Evolutionary conservation across 2,888 invertebrate genomes (phyloP), one percentile per base, ranked within the genome.

Genomic region (Anoplius nigerrimus): DNA sequence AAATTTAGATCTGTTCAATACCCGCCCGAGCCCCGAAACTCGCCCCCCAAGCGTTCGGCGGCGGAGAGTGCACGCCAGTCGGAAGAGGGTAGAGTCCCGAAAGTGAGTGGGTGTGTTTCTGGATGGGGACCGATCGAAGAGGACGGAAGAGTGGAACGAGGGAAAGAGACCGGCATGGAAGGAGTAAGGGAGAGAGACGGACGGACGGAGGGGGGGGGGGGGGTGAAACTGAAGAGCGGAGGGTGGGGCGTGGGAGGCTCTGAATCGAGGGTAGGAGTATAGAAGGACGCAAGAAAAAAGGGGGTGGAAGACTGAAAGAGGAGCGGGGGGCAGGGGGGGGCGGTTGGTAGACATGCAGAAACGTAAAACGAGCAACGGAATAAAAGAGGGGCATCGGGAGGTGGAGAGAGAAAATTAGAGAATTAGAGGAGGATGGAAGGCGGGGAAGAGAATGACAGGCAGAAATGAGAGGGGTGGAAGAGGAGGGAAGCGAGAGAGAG

Each of bases 371-470:
- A 65, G 66, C 21, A 24, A 46, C 51, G 34, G 42, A 53, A 45
- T 43, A 43, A 27, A 51, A 45, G 62, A 66, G 56, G 62, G 4
- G 34, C 4, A 6, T 11, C 34, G 34, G 62, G 62, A 58, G 59
- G 60, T 71, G 54, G 54, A 59, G 24, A 69, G 55, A 53, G 62
- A n/a, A 67, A 64, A 66, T 66, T 15, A 73, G 69, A 69, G 64
- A 69, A 66, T 71, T 62, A 43, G 62, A 20, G 57, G n/a, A 70
- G 58, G 57, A 61, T 55, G 54, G 65, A 69, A 72, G 57, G 66
- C 68, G 75, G 65, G 24, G 3, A 24, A 24, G 24, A n/a, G 18
- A 59, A 48, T 18, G 48, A 54, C 71, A 59, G 54, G 58, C 21
- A 67, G 55, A 43, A 57, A 13, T 69, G 51, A 45, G 21, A 52